These are phyloP conservation scores for Garrulus glandarius DNA, from an alignment of 2,797 vertebrate genomes.

Conservation along the genomic window DNA sequence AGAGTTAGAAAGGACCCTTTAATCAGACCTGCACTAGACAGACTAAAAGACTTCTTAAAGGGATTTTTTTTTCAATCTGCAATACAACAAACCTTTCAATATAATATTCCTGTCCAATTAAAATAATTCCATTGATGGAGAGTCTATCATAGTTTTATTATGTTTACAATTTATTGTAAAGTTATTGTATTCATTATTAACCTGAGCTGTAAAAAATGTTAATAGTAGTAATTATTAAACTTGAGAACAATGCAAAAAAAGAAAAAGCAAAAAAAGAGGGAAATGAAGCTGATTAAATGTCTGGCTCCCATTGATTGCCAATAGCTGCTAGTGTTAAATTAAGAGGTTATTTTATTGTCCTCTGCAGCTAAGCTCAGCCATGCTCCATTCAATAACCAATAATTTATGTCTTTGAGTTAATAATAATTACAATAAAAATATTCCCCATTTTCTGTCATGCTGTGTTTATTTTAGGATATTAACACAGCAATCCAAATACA, in stretches of 20 bases:
- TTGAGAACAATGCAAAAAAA: background rate
- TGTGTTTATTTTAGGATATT: constrained; percentile 63
- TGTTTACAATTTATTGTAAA: background rate
- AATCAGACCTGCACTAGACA: background rate
- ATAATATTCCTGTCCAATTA: background rate
- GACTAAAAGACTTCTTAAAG: background rate
- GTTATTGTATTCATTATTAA: background rate
- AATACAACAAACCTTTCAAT: background rate
- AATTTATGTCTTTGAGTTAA: constrained; percentile 41
- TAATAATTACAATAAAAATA: constrained; percentile 55
- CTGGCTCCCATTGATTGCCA: constrained; percentile 26
- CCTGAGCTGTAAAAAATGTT: background rate
- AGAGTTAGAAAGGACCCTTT: background rate
- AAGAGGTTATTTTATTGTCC: constrained; percentile 33
- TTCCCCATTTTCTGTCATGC: constrained; percentile 23
- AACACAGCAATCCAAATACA: constrained; percentile 54
- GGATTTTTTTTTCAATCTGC: background rate
- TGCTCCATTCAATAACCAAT: constrained; percentile 40
- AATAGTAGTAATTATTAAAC: background rate
- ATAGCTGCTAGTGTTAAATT: constrained; percentile 27
- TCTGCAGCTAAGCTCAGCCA: constrained; percentile 18
- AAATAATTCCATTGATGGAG: background rate
- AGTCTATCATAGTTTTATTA: background rate
- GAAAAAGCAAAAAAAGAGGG: background rate
- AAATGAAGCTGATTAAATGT: constrained; percentile 11